Conservation (phyloP, 2,797 vertebrate species). For the Chromobotia macracanthus region DNA sequence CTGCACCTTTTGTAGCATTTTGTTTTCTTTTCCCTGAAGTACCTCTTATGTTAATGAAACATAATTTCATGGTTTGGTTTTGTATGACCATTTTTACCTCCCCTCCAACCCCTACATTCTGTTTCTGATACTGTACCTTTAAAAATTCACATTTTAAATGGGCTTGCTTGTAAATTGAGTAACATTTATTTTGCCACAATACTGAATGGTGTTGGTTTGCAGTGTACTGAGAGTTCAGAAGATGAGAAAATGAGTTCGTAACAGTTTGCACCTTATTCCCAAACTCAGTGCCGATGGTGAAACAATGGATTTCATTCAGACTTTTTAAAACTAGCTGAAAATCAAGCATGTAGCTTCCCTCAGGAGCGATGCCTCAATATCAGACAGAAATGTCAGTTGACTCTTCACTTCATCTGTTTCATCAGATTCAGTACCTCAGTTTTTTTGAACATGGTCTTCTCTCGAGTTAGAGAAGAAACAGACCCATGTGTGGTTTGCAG, state of each 20-base stretch:
- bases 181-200: too few species aligned
- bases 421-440: not conserved
- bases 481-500: not conserved
- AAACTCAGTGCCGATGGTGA: not conserved
- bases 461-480: not conserved
- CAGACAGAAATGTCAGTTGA: not conserved
- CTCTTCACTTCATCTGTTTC: conserved; percentile 4
- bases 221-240: too few species aligned
- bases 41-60: too few species aligned
- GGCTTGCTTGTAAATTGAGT: too few species aligned
- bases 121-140: too few species aligned
- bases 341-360: not conserved
- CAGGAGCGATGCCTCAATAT: not conserved
- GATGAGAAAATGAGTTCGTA: not conserved
- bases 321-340: not conserved
- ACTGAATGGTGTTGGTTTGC: too few species aligned
- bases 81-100: not conserved
- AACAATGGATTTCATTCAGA: not conserved
- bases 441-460: conserved; percentile 8
- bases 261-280: not conserved
- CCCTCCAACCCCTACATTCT: too few species aligned
- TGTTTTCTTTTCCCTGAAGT: not conserved
- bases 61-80: too few species aligned
- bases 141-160: too few species aligned
- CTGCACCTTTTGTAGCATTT: not conserved